Conservation (phyloP, 2,797 vertebrate genomes). For the Falco berigora region DNA sequence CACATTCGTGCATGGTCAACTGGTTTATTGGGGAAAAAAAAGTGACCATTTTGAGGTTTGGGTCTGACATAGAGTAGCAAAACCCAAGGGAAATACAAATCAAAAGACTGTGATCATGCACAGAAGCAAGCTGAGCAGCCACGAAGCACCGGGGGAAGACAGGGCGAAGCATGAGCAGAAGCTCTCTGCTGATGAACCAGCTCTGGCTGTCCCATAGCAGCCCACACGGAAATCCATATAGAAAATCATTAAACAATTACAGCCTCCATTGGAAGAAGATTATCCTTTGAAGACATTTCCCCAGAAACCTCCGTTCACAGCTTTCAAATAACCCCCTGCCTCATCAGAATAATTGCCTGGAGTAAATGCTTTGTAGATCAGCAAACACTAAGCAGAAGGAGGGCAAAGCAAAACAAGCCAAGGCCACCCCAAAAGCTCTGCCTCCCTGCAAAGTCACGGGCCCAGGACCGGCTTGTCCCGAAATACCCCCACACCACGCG, state of each 20-base stretch:
- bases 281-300: constrained; percentile 31
- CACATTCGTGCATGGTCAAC: not conserved
- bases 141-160: accelerated
- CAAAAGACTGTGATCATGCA: not conserved
- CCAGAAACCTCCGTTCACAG: not conserved
- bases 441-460: not conserved
- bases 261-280: not conserved
- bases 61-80: not conserved
- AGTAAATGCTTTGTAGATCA: not conserved
- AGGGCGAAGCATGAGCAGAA: not conserved
- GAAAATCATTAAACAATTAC: constrained; percentile 58
- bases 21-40: not conserved
- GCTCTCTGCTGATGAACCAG: not conserved
- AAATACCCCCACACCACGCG: not conserved
- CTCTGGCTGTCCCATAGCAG: not conserved
- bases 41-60: not conserved
- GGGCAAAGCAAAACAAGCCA: not conserved
- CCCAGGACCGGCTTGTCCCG: accelerated
- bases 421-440: not conserved
- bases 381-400: not conserved
- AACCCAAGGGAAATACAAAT: not conserved
- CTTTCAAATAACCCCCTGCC: not conserved
- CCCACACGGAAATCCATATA: not conserved
- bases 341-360: not conserved
- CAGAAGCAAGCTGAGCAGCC: not conserved